Evolutionary conservation across 2,797 vertebrate species (phyloP).

Genomic region (Acridotheres tristis): DNA sequence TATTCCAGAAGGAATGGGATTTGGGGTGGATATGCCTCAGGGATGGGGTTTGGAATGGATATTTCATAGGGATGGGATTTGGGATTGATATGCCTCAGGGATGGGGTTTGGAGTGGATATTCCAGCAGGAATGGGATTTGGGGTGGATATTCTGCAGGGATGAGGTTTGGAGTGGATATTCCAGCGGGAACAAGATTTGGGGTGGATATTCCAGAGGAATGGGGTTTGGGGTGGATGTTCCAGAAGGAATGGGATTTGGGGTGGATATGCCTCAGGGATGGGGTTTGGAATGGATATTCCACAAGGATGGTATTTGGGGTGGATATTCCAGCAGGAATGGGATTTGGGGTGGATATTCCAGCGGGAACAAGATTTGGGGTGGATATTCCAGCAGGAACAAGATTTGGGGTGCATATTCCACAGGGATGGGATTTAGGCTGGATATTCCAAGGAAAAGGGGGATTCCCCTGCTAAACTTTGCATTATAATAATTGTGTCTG

Average conservation of each 20-base stretch:
- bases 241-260: accelerated
- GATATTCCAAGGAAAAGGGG: not conserved
- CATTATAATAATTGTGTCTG: not conserved
- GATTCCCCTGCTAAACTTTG: not conserved
- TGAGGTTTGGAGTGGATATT: not conserved
- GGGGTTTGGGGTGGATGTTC: not conserved
- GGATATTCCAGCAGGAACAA: too few species aligned
- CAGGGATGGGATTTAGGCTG: not conserved
- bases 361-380: not conserved
- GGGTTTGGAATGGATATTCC: not conserved
- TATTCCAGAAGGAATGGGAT: not conserved
- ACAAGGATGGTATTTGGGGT: not conserved
- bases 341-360: not conserved
- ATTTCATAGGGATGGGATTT: too few species aligned
- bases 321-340: not conserved
- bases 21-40: not conserved
- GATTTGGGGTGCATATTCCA: not conserved
- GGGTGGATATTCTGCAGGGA: not conserved
- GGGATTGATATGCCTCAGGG: too few species aligned
- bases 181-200: not conserved
- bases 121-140: not conserved
- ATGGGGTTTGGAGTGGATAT: not conserved
- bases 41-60: not conserved
- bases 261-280: not conserved
- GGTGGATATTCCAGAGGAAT: not conserved